phyloP scores from a whole-genome alignment of 2,888 invertebrate species.

The Unio delphinus region DNA sequence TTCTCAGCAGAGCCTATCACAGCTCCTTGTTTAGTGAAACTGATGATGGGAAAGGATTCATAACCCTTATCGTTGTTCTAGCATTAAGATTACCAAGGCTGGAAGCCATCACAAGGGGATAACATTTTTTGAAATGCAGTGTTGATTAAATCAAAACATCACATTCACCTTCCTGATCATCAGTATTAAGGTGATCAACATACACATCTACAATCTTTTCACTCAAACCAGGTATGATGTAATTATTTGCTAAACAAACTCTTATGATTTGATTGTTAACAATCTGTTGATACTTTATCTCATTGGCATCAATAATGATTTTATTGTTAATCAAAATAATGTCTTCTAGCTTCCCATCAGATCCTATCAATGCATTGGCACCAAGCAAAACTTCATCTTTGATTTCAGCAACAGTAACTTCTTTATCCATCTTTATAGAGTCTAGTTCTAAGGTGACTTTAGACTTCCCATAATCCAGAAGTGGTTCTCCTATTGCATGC shows the following conservation, averaged over 20 bases:
- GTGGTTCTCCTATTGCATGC: too few species aligned
- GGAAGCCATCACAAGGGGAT: slow-evolving; percentile 23
- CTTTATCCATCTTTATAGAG: too few species aligned
- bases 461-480: too few species aligned
- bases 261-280: slow-evolving; percentile 3
- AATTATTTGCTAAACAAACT: slow-evolving; percentile 18
- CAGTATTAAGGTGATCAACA: slow-evolving; percentile 12
- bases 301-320: slow-evolving; percentile 3
- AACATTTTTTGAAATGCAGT: slow-evolving; percentile 8
- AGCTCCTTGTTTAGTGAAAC: slow-evolving; percentile 17
- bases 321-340: slow-evolving; percentile 6
- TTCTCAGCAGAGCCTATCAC: too few species aligned
- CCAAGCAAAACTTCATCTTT: too few species aligned
- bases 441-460: too few species aligned
- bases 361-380: not conserved
- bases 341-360: slow-evolving; percentile 2
- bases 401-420: too few species aligned
- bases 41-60: slow-evolving; percentile 21
- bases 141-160: slow-evolving; percentile 23
- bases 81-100: slow-evolving; percentile 18
- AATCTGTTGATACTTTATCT: slow-evolving; percentile 16
- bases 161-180: slow-evolving; percentile 1
- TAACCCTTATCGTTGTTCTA: slow-evolving; percentile 11
- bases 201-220: slow-evolving; percentile 20
- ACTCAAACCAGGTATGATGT: slow-evolving; percentile 10